Evolutionary conservation across 1,140 invertebrate species (phyloP), one percentile per base, ranked within the genome.

Genomic region (Diorhabda elongata): DNA sequence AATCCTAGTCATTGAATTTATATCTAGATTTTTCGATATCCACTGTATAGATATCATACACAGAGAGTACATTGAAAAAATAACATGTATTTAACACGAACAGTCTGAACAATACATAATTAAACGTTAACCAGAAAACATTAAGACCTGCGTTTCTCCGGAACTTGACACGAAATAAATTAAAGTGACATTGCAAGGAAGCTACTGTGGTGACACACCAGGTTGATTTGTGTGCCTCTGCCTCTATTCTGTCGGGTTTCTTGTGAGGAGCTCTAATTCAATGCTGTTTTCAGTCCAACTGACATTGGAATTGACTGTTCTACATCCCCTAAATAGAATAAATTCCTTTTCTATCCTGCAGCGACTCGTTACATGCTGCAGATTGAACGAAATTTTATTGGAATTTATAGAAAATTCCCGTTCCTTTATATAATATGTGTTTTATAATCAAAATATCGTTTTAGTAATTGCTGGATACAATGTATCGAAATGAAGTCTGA

Each of bases 311-410:
- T 52, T 52, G 47, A 52, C 47, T 52, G 47, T 52, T 52, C 47
- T 52, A 52, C 47, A 52, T 52, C 47, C 47, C 47, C n/a, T 52
- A 52, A 52, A 52, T 52, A 52, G n/a, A 52, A 52, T 52, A 52
- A 52, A 52, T 52, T 52, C 47, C 47, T 52, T 26, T 52, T 52
- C 47, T 52, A 52, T 52, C n/a, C 47, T 52, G 47, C 47, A 52
- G 47, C 47, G 47, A 8, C 47, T 52, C 47, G 47, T 52, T 52
- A 52, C 47, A 52, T 52, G 26, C 47, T 8, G 6, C 47, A n/a
- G n/a, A n/a, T n/a, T 6, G 47, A 52, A 52, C 47, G 47, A 52
- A 52, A 52, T 52, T 52, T 52, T 52, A 52, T 52, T 52, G 6
- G 47, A 52, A n/a, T 52, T 52, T 52, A 52, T 52, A 52, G 26